Percentiles rank a stretch among this genome's conserved stretches.
Conservation (phyloP, 37 sponge, comb jelly and placozoan species). For the Oopsacas minuta region DNA sequence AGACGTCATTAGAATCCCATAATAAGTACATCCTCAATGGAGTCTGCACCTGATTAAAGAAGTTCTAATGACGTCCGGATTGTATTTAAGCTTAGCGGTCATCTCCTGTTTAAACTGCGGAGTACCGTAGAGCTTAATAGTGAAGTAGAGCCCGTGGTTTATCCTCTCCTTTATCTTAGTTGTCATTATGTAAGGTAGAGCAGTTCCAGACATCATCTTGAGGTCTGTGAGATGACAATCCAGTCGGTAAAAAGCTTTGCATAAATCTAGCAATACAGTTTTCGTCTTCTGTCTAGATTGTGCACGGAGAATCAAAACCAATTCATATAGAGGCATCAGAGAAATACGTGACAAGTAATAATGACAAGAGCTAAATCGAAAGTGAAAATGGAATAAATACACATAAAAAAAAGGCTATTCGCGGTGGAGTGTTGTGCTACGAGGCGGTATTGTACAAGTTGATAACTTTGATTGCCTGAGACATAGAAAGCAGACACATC, state of each 20-base stretch:
- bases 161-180: background rate
- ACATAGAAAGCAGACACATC: too few species aligned
- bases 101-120: background rate
- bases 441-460: too few species aligned
- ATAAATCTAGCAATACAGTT: background rate
- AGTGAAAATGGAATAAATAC: too few species aligned
- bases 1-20: too few species aligned
- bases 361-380: too few species aligned
- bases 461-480: too few species aligned
- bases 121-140: background rate
- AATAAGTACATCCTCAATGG: too few species aligned
- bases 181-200: background rate
- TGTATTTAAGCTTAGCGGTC: background rate
- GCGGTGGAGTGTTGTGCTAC: too few species aligned
- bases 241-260: background rate
- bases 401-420: too few species aligned
- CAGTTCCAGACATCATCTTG: background rate
- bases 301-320: background rate
- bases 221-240: background rate
- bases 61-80: background rate
- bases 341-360: too few species aligned
- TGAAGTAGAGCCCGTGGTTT: background rate
- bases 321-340: background rate
- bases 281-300: background rate
- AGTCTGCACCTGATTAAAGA: background rate